Evolutionary conservation across 37 sponge, comb jelly and placozoan species (phyloP), one percentile per base, ranked within the genome.

Genomic region (Beroe forskalii): DNA sequence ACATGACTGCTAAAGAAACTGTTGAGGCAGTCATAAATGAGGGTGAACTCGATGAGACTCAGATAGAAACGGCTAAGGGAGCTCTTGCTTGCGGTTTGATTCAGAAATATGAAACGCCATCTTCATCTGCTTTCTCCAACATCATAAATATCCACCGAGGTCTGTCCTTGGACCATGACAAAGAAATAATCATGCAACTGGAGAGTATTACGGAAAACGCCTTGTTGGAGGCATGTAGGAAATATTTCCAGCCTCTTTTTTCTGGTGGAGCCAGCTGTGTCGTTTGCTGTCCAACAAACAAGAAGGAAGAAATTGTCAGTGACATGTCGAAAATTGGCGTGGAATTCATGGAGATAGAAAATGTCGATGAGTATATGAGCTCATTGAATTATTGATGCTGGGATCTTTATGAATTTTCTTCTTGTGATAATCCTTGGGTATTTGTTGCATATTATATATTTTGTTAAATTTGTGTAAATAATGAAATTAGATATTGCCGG

Each of bases 41-140:
- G 25, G 25, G 25, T 19, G 66, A 63, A 20, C 66, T 63, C 28
- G 66, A 63, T 4, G 66, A 63, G 6, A 63, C 66, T n/a, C 66
- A 63, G 66, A 63, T 63, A 4, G 66, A 63, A 20, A 63, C 66
- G 25, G 66, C 66, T 63, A 63, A 63, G n/a, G 66, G 66, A 20
- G 14, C 66, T 30, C 66, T 63, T 63, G 66, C 66, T 3, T 63
- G 66, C 25, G 66, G 66, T 20, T 28, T 63, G 28, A 63, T 63
- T 19, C 66, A 63, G n/a, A 63, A 63, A 30, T 63, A 63, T 19
- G 66, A 63, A 20, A 63, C 66, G 4, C 66, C 66, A 4, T 63
- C 66, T 28, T 24, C 28, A 3, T 63, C 66, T 28, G 66, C 66
- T 8, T 28, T 63, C 14, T 28, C 66, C 14, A 63, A 63, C 25